These are phyloP conservation scores for Ondatra zibethicus DNA, from an alignment of 2,113 vertebrate species.

Conservation along the genomic window DNA sequence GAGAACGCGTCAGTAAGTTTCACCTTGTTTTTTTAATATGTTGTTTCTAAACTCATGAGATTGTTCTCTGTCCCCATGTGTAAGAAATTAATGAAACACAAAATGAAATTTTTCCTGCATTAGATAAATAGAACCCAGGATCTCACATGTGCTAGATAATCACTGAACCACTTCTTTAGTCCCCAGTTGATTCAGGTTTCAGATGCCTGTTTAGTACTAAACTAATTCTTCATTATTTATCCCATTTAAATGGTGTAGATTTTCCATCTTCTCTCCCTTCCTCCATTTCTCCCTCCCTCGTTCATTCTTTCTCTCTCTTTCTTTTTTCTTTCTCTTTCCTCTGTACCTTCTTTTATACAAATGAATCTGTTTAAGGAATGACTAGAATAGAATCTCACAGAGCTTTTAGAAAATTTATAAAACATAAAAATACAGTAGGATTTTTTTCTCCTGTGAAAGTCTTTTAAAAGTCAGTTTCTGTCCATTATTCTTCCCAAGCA, in stretches of 20 bases:
- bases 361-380: slow-evolving; percentile 16
- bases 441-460: neutral
- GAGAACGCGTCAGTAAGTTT: slow-evolving; percentile 89
- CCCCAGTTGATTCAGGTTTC: neutral
- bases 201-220: neutral
- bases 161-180: neutral
- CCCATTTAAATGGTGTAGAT: neutral
- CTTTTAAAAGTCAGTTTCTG: slow-evolving; percentile 2
- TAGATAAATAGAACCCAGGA: neutral
- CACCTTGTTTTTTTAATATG: slow-evolving; percentile 69
- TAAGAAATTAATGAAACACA: slow-evolving; percentile 40
- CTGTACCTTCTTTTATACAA: neutral
- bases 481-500: neutral
- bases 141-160: neutral
- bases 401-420: slow-evolving; percentile 58
- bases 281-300: too few species aligned
- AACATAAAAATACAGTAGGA: neutral
- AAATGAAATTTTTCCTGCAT: slow-evolving; percentile 44
- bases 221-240: neutral
- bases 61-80: neutral
- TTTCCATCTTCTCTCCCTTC: neutral
- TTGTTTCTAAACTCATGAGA: slow-evolving; percentile 63
- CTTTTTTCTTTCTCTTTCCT: neutral
- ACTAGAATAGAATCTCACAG: slow-evolving; percentile 51
- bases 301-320: too few species aligned